Base-by-base conservation (phyloP, 2,797 vertebrate genomes). In the Tapera naevia region DNA sequence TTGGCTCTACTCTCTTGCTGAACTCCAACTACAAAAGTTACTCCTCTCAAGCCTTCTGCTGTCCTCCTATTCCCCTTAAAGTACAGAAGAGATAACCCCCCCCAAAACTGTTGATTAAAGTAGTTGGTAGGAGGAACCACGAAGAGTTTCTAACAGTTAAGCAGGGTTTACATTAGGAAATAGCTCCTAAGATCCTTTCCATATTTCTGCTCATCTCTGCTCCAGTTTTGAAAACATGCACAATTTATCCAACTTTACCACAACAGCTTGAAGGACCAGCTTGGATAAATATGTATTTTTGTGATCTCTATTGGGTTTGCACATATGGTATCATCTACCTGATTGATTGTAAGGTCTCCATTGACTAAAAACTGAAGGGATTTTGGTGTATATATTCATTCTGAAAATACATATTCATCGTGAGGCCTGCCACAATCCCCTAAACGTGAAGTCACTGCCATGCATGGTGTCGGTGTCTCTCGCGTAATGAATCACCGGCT, bases 251-350 rank as follows among this genome's bases (percentile, higher is more conserved):
- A 91, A 62, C 80, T 93, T n/a, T 92, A 46, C 72, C 61, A 66
- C 93, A 96, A 74, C 93, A 95, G 89, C 95, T 95, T 95, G 92
- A 85, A 93, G 82, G 72, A 62, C 91, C 95, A 96, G 94, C 95
- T 96, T 96, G 95, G 80, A 95, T 96, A 97, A 96, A 97, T 96
- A 96, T 89, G 95, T 94, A 91, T 95, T 94, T 95, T 90, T 90
- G 80, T 75, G 90, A 92, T 87, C 90, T 92, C 87, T 94, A 80
- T 92, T 94, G 75, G 88, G 87, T 96, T 96, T 89, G 76, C 83
- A 90, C 96, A 94, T 96, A 96, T 94, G 94, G 96, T 84, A 86
- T 78, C 79, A 94, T 96, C 95, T 95, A 96, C 95, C 95, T 97
- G 95, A 94, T 85, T 87, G 95, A 94, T 96, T 93, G 93, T 54